phyloP scores from a whole-genome alignment of 1,140 invertebrate genomes.

The Cotesia vestalis region DNA sequence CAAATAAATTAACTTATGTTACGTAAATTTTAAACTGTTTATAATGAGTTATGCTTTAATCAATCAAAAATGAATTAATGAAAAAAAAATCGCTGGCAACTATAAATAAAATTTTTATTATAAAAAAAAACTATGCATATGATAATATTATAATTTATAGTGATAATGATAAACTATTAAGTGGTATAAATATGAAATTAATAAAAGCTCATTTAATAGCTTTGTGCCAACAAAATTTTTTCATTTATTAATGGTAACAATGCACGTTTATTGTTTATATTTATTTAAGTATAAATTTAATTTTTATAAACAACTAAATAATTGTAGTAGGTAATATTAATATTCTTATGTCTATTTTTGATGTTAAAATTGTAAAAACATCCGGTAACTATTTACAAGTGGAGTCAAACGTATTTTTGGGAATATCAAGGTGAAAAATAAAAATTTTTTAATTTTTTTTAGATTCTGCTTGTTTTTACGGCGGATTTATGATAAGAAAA shows the following conservation, averaged over 20 bases:
- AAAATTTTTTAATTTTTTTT: too few species aligned
- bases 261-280: background rate
- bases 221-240: too few species aligned
- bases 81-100: background rate
- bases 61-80: slow-evolving; percentile 19
- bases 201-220: too few species aligned
- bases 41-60: slow-evolving; percentile 44
- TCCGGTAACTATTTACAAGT: too few species aligned
- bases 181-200: slow-evolving; percentile 8
- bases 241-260: slow-evolving; percentile 4
- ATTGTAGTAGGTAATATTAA: background rate
- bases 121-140: too few species aligned
- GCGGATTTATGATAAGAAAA: too few species aligned
- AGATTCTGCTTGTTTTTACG: too few species aligned
- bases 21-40: slow-evolving; percentile 49
- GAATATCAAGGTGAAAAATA: too few species aligned
- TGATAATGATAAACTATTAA: too few species aligned
- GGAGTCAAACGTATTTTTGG: too few species aligned
- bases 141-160: background rate
- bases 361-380: background rate
- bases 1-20: slow-evolving; percentile 53
- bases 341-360: too few species aligned
- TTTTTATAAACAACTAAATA: slow-evolving; percentile 16
- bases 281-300: background rate
- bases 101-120: too few species aligned